Conservation (phyloP, 2,888 invertebrate species). For the Bruchidius siliquastri region DNA sequence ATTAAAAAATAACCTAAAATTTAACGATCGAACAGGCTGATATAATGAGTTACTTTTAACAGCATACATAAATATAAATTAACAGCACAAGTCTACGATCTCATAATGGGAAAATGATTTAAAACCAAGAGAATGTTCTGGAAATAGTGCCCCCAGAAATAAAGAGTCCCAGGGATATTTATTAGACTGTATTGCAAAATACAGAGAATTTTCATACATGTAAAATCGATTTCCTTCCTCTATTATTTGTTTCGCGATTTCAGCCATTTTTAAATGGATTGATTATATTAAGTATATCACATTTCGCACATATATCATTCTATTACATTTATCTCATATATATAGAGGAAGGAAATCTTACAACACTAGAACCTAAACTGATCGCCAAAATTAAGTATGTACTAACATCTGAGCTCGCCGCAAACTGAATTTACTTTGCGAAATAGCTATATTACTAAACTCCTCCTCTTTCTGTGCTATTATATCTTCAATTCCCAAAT, state of each 20-base stretch:
- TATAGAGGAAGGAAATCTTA: background rate
- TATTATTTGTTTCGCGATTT: background rate
- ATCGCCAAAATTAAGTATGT: background rate
- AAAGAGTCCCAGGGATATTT: background rate
- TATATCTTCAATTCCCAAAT: no score
- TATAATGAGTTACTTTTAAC: slow-evolving; percentile 1
- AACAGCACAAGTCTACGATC: slow-evolving; percentile 10
- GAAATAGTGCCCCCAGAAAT: background rate
- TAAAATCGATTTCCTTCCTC: background rate
- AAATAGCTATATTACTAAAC: background rate
- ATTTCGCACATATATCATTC: background rate
- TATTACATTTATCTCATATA: background rate
- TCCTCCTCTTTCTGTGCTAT: no score
- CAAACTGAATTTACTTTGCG: background rate
- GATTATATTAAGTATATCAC: background rate
- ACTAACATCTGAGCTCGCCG: background rate
- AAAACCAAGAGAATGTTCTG: background rate
- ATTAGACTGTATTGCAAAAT: background rate
- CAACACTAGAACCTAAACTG: background rate
- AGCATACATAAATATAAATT: slow-evolving; percentile 7
- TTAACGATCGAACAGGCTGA: slow-evolving; percentile 9
- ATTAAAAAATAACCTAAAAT: slow-evolving; percentile 12
- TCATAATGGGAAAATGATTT: background rate
- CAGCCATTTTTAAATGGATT: background rate
- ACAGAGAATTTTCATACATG: background rate